Evolutionary conservation across 2,888 invertebrate genomes (phyloP), one percentile per base, ranked within the genome.

Genomic region (Agriotes lineatus): DNA sequence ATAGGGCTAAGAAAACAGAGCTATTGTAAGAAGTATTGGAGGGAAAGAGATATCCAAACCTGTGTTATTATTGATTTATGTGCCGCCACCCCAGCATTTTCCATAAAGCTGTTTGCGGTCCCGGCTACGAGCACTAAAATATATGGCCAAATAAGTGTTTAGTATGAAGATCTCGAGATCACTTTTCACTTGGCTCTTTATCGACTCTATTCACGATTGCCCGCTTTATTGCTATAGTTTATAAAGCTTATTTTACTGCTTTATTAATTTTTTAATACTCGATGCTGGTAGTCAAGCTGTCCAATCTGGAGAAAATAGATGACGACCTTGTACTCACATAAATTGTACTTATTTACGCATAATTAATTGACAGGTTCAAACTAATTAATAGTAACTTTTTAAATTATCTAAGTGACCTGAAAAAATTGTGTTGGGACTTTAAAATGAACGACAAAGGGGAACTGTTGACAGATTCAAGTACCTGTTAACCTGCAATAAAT

Each of bases 11-110:
- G 68, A 63, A 68, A 62, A 39, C 52, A 30, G 48, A 22, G 63
- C 57, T 54, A 58, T 59, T 14, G 59, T 54, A 64, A 60, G 58
- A 64, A 48, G 54, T 69, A 54, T 56, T 61, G 79, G 75, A 81
- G 78, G 75, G 72, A 79, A 74, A 77, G 80, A 81, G 81, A 81
- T 77, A 75, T 80, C 79, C 77, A 48, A 80, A 78, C 79, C 78
- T 79, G 83, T 83, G 85, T 87, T 87, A 84, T 85, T 86, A 87
- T 87, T 88, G 88, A 88, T 88, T 88, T 87, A 88, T 87, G 87
- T 85, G 84, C 84, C 86, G 85, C 83, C 83, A 83, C 83, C 83
- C 83, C 79, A 80, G 83, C 83, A 81, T 82, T 84, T 84, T 84
- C 84, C 83, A 84, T 84, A 84, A 84, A 84, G 84, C 84, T 84